These are phyloP conservation scores for Holacanthella duospinosa DNA, from an alignment of 2,888 invertebrate genomes.

Conservation along the genomic window DNA sequence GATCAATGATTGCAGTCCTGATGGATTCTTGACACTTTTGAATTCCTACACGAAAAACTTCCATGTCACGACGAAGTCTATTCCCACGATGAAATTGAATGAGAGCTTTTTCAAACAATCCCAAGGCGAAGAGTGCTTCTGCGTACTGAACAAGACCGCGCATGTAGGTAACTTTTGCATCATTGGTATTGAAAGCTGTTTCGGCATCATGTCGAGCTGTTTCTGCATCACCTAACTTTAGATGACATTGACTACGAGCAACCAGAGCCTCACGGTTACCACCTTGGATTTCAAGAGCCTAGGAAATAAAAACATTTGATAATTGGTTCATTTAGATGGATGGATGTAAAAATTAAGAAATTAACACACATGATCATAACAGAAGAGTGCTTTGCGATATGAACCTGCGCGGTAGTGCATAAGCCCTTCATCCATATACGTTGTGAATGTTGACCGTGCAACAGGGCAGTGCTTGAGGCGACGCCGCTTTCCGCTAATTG, in stretches of 20 bases:
- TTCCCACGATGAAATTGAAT: conserved; percentile 83
- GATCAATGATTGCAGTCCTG: conserved; percentile 61
- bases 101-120: conserved; percentile 84
- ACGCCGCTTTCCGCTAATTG: neutral
- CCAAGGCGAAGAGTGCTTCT: conserved; percentile 79
- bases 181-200: conserved; percentile 53
- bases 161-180: conserved; percentile 29
- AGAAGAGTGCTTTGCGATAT: conserved; percentile 57
- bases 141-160: conserved; percentile 63
- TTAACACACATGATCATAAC: conserved; percentile 48
- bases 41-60: conserved; percentile 60
- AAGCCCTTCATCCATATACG: conserved; percentile 56
- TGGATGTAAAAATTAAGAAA: neutral
- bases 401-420: conserved; percentile 66
- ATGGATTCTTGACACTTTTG: conserved; percentile 91
- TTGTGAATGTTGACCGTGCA: conserved; percentile 32
- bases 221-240: conserved; percentile 71
- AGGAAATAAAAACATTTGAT: conserved; percentile 40
- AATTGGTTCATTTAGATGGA: neutral
- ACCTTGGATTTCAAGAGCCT: conserved; percentile 79
- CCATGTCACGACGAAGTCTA: conserved; percentile 70
- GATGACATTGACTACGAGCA: conserved; percentile 76
- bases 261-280: conserved; percentile 76
- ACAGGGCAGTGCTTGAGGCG: conserved; percentile 14
- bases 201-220: conserved; percentile 76